A percentile compares a stretch with the other conserved stretches of the same genome.
phyloP scores from a whole-genome alignment of 2,888 invertebrate genomes.

The Heteropelma amictum region DNA sequence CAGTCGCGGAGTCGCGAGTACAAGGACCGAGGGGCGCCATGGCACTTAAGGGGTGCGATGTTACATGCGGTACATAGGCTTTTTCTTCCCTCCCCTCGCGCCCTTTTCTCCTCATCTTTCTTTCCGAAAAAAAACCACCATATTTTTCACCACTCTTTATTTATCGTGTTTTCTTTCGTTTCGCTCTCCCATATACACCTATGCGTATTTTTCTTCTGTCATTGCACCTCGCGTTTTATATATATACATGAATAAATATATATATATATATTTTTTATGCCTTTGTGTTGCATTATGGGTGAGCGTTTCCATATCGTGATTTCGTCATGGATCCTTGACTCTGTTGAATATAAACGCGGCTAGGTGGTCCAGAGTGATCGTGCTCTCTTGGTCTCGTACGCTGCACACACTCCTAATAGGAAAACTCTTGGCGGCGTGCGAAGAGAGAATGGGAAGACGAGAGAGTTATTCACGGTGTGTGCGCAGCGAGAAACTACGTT shows the following conservation, averaged over 20 bases:
- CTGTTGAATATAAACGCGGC: slow-evolving; percentile 58
- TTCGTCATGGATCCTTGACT: slow-evolving; percentile 71
- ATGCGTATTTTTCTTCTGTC: slow-evolving; percentile 34
- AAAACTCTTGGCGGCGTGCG: slow-evolving; percentile 36
- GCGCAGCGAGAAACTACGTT: not conserved
- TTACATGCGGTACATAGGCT: slow-evolving; percentile 42
- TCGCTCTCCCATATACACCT: slow-evolving; percentile 18
- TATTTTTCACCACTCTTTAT: slow-evolving; percentile 71
- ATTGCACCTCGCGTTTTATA: not conserved
- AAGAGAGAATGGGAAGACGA: not conserved
- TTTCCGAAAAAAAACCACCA: slow-evolving; percentile 53
- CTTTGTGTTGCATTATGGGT: slow-evolving; percentile 20
- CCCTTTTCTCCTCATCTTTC: not conserved
- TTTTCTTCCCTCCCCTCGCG: not conserved
- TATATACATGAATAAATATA: not conserved
- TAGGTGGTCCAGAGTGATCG: slow-evolving; percentile 39
- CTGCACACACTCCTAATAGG: slow-evolving; percentile 45
- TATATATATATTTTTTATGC: too few species aligned
- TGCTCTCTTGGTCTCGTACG: not conserved
- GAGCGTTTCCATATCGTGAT: slow-evolving; percentile 64
- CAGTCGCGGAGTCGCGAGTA: slow-evolving; percentile 56
- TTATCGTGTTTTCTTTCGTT: slow-evolving; percentile 66
- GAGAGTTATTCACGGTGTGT: slow-evolving; percentile 7
- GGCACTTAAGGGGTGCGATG: slow-evolving; percentile 71
- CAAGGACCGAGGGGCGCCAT: slow-evolving; percentile 69